These are phyloP conservation scores for Macquaria ambigua DNA, from an alignment of 2,113 vertebrate species.

Conservation along the genomic window DNA sequence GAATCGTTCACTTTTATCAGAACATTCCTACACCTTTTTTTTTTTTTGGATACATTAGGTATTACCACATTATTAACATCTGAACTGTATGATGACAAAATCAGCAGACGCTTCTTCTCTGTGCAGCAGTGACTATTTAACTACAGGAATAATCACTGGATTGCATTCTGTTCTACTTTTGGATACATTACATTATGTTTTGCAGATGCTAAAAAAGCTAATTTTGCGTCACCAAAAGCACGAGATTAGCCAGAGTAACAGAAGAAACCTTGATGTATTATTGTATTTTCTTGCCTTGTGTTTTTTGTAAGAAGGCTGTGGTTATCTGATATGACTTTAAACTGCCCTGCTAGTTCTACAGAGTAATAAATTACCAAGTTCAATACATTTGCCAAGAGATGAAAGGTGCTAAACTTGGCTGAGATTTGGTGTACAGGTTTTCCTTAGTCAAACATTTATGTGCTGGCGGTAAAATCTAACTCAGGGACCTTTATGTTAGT, in stretches of 20 bases:
- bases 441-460: background rate
- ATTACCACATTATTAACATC: background rate
- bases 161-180: background rate
- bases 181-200: background rate
- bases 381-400: background rate
- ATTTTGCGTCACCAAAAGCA: background rate
- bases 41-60: background rate
- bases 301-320: background rate
- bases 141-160: background rate
- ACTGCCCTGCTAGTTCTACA: background rate
- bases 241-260: background rate
- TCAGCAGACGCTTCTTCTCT: background rate
- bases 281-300: background rate
- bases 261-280: background rate
- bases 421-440: background rate
- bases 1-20: too few species aligned
- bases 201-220: background rate
- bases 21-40: too few species aligned
- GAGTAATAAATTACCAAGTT: background rate
- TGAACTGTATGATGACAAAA: background rate
- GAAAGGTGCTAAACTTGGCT: background rate
- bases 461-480: background rate
- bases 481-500: background rate
- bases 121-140: background rate
- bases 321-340: background rate